Base-by-base conservation (phyloP, 2,113 vertebrate species). In the Garra rufa region DNA sequence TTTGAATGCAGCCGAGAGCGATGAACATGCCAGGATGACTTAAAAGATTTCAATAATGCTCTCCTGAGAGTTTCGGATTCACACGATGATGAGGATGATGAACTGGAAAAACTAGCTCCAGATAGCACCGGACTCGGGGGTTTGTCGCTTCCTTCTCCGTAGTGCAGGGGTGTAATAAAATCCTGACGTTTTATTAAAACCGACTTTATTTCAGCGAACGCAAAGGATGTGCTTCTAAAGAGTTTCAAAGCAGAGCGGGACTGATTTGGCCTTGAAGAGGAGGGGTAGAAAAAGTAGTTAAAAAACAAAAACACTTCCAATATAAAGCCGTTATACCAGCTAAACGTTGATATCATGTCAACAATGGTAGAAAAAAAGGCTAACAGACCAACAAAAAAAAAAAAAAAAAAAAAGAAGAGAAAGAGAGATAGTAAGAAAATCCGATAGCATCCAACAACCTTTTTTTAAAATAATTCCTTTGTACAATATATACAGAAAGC, bases 401-500 rank as follows among this genome's bases (percentile, higher is more conserved):
- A 90, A 91, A 73, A 63, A 52, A 71, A n/a, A 86, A 85, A 48
- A 10, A 8, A 19, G 0, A 67, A 30, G 61, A 59, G 11, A 34
- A 78, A 91, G 90, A 87, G 86, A 92, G 92, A 91, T 2, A 75
- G 76, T 82, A 89, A 65, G 88, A 86, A 88, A 86, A 83, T 91
- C 82, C 85, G 86, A 93, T 92, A 91, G 91, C 93, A 93, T 93
- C 88, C 91, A 91, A 91, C 91, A 92, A 92, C 89, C 90, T 92
- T 92, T 81, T 69, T 96, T 97, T 96, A 96, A 96, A 97, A 96
- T 96, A 94, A 96, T 95, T 95, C 94, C 94, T 95, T 96, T 97
- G 96, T 97, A 98, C 97, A 97, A 86, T 97, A 98, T 98, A 93
- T 97, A 98, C 97, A 98, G 93, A 95, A 92, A 92, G 88, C 90